phyloP scores from a whole-genome alignment of 2,888 invertebrate genomes.

The Germaria angustata region DNA sequence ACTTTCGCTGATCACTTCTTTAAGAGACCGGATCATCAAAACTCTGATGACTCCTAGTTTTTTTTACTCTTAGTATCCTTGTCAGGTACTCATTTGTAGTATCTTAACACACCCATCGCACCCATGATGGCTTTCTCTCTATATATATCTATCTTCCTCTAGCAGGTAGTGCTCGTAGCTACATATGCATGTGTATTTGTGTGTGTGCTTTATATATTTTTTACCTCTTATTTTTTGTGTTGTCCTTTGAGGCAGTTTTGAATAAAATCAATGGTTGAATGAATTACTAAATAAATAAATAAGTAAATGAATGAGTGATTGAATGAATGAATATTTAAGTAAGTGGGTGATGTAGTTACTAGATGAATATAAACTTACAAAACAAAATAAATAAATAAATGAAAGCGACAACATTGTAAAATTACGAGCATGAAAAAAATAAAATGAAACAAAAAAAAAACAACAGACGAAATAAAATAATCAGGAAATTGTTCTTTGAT shows the following conservation, averaged over 20 bases:
- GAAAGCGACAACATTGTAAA: slow-evolving; percentile 56
- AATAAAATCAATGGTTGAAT: slow-evolving; percentile 63
- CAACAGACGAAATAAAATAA: slow-evolving; percentile 50
- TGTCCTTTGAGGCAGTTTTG: slow-evolving; percentile 60
- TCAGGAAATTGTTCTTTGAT: slow-evolving; percentile 62
- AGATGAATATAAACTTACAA: slow-evolving; percentile 41
- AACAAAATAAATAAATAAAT: slow-evolving; percentile 51
- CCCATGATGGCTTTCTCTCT: too few relatives aligned
- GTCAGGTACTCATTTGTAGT: too few relatives aligned
- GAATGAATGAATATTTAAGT: slow-evolving; percentile 56
- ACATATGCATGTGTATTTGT: background rate
- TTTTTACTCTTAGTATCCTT: too few relatives aligned
- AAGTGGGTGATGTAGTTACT: slow-evolving; percentile 58
- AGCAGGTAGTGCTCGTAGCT: background rate
- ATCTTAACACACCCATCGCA: too few relatives aligned
- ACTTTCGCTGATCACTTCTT: too few relatives aligned
- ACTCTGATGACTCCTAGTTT: too few relatives aligned
- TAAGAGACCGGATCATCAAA: too few relatives aligned
- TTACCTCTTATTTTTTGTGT: slow-evolving; percentile 37
- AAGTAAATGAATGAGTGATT: slow-evolving; percentile 52
- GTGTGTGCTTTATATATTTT: background rate
- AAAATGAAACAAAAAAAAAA: background rate
- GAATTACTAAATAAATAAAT: slow-evolving; percentile 59
- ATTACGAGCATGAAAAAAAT: slow-evolving; percentile 46
- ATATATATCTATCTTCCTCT: too few relatives aligned